Evolutionary conservation across 2,113 vertebrate genomes (phyloP), one percentile per base, ranked within the genome.

Genomic region (Marmota monax): DNA sequence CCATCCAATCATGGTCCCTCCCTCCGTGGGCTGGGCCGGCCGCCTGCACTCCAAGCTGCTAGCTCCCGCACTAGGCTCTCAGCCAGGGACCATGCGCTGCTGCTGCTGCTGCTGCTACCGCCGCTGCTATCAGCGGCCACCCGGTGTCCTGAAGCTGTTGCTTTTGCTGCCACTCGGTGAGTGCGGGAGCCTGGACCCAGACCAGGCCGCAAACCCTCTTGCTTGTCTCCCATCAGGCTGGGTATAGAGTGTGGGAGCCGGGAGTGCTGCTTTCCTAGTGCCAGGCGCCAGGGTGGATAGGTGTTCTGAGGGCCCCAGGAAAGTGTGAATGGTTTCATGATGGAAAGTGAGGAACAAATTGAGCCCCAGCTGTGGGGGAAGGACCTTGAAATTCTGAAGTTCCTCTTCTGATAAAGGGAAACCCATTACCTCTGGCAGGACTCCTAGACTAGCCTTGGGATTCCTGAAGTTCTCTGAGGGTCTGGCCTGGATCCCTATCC

Each of bases 81-180:
- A 91, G 95, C 74, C n/a, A 16, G 94, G 94, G 79, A 97, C 10
- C 56, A 97, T 97, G 98, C 82, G 1, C 53, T n/a, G 67, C 87
- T 78, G 79, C 23, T 34, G 67, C 87, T 78, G 79, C 37, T 29
- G 77, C 73, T n/a, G 94, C 92, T 37, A 74, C 89, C 17, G 53
- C 39, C 0, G 23, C 84, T 67, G 45, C 56, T 4, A 34, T 79
- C 25, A 25, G 88, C 92, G 14, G 65, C 93, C 42, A 1, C 87
- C 84, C 34, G 0, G 39, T 88, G 27, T 29, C 22, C 90, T 96
- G 79, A 78, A 92, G 42, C 93, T 97, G n/a, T 69, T 97, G 86
- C 92, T 96, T 56, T 78, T 97, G 79, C 96, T 96, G 61, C 95
- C 96, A 45, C 74, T 98, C 0, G 97, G 97, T 97, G 73, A 97